Evolutionary conservation across 1,140 invertebrate genomes (phyloP).

Genomic region (Metaphire vulgaris): DNA sequence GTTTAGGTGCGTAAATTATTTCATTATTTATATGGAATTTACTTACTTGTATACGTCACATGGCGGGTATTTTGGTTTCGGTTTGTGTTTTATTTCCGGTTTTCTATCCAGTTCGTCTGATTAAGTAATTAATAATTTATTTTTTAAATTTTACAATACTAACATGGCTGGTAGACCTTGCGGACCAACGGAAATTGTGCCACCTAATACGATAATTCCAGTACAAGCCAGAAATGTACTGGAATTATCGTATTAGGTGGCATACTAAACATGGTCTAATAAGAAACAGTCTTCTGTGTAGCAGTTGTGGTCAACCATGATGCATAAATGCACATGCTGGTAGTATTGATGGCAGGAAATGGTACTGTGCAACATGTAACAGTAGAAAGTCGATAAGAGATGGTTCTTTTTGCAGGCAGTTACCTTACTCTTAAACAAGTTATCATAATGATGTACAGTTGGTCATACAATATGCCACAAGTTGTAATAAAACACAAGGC

Average conservation of each 20-base stretch:
- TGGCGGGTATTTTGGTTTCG: background rate
- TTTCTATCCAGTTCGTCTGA: background rate
- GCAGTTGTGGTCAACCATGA: background rate
- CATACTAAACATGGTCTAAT: background rate
- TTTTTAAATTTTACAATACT: background rate
- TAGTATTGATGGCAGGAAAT: background rate
- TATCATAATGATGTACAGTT: slow-evolving; percentile 2
- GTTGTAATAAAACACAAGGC: background rate
- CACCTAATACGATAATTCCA: slow-evolving; percentile 5
- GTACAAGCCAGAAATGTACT: background rate
- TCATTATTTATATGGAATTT: too few relatives aligned
- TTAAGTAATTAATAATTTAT: background rate
- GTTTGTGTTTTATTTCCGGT: background rate
- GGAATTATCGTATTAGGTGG: background rate
- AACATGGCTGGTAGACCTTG: background rate
- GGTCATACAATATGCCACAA: slow-evolving; percentile 3
- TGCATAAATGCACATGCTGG: background rate
- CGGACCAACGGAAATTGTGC: slow-evolving; percentile 2
- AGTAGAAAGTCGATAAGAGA: slow-evolving; percentile 3
- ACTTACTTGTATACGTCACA: too few relatives aligned
- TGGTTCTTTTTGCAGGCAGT: slow-evolving; percentile 2
- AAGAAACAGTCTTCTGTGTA: slow-evolving; percentile 6
- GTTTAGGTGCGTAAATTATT: too few relatives aligned
- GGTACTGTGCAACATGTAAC: slow-evolving; percentile 1
- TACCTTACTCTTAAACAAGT: background rate